These are phyloP conservation scores for Alectura lathami DNA, from an alignment of 2,113 vertebrate species.

Conservation along the genomic window DNA sequence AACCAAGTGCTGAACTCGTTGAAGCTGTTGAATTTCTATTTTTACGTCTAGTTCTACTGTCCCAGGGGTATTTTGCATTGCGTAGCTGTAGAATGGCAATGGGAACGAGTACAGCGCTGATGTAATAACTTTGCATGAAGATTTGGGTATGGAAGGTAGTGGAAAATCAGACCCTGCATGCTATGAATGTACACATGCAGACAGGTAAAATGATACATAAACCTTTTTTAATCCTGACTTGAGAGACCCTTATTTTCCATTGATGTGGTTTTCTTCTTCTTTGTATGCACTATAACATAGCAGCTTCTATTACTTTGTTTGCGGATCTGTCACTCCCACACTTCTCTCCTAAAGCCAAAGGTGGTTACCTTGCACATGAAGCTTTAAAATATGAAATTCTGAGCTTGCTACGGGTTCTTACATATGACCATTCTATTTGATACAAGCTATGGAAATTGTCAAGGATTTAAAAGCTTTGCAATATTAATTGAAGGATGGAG, in stretches of 20 bases:
- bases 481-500: neutral
- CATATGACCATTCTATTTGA: neutral
- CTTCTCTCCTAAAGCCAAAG: neutral
- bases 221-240: neutral
- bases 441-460: neutral
- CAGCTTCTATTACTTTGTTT: constrained; percentile 5
- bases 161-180: neutral
- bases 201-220: neutral
- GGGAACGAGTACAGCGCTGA: neutral
- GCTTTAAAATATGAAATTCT: neutral
- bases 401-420: neutral
- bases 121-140: neutral
- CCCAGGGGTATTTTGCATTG: neutral
- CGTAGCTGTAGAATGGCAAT: neutral
- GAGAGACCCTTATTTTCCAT: neutral
- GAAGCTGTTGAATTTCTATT: neutral
- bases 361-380: neutral
- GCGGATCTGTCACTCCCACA: neutral
- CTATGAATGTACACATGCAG: neutral
- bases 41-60: neutral
- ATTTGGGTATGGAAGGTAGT: neutral
- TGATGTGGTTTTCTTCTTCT: neutral
- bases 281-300: neutral
- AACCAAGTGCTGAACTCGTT: neutral
- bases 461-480: neutral